Base-by-base conservation (phyloP, 2,888 invertebrate species). In the Thereva unica region DNA sequence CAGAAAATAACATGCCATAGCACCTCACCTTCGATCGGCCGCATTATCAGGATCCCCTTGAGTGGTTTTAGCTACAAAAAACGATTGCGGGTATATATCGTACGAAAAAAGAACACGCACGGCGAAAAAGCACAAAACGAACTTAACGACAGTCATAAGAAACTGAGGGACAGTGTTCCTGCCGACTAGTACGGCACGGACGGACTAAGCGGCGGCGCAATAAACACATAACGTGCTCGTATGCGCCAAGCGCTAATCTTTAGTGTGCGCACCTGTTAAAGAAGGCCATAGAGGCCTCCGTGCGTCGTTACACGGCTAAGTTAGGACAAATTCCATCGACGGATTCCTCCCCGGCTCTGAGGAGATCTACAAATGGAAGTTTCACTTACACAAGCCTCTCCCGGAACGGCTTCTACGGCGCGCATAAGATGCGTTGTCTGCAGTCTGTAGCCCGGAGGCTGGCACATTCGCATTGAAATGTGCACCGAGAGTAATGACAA, bases 41-140 rank as follows among this genome's bases (percentile, higher is more conserved):
- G 59, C 59, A 59, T 59, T 59, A 59, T 59, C 59, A 59, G 59
- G 59, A 23, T 49, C 59, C 59, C 59, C 53, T 52, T 64, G 64
- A 64, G 44, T 64, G 64, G 64, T 42, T 53, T 64, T 64, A 12
- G 44, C 35, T 53, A 52, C 64, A 64, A 59, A 59, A 59, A 59
- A 64, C 44, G 52, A 23, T 23, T 64, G 64, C 53, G 42, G 34
- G 23, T 35, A 53, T 45, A 38, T 52, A 8, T 7, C 5, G 64
- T 53, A 64, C 5, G 64, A 44, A 64, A 64, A 64, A 64, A 64
- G 44, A 64, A 52, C 50, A 53, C 23, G 23, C 23, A 23, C 40
- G 52, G 52, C 63, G 52, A 40, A 41, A 64, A 45, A 37, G 37
- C 35, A 53, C n/a, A 64, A 35, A 49, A 38, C 49, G 49, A 59